These are phyloP conservation scores for Nomada fabriciana DNA, from an alignment of 2,888 invertebrate genomes.

Conservation along the genomic window DNA sequence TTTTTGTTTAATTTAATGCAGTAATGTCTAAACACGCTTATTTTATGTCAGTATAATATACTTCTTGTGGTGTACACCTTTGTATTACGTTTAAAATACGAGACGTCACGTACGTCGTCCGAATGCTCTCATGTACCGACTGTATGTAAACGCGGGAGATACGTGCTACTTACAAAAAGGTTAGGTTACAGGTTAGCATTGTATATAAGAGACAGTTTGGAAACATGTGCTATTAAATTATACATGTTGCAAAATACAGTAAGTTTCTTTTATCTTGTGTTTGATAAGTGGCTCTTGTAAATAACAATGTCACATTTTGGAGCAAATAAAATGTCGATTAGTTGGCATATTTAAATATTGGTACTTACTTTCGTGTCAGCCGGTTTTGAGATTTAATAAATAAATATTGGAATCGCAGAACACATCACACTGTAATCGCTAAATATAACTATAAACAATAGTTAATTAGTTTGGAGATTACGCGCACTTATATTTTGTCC, in stretches of 20 bases:
- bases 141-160: not conserved
- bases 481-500: conserved; percentile 25
- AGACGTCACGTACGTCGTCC: not conserved
- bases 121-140: not conserved
- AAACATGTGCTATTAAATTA: not conserved
- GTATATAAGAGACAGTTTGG: not conserved
- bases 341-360: conserved; percentile 1
- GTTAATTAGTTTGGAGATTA: conserved; percentile 33
- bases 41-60: not conserved
- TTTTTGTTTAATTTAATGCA: not conserved
- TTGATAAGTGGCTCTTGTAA: not conserved
- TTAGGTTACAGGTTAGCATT: conserved; percentile 33
- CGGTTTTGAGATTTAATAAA: not conserved
- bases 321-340: conserved; percentile 5
- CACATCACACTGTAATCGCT: conserved; percentile 8
- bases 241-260: not conserved
- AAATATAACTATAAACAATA: conserved; percentile 2
- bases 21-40: not conserved
- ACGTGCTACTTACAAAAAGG: not conserved
- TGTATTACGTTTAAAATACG: not conserved
- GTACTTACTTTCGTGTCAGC: conserved; percentile 28
- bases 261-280: not conserved
- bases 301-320: not conserved
- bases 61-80: not conserved
- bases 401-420: not conserved